Evolutionary conservation across 2,113 vertebrate genomes (phyloP).

Genomic region (human (Homo sapiens)): DNA sequence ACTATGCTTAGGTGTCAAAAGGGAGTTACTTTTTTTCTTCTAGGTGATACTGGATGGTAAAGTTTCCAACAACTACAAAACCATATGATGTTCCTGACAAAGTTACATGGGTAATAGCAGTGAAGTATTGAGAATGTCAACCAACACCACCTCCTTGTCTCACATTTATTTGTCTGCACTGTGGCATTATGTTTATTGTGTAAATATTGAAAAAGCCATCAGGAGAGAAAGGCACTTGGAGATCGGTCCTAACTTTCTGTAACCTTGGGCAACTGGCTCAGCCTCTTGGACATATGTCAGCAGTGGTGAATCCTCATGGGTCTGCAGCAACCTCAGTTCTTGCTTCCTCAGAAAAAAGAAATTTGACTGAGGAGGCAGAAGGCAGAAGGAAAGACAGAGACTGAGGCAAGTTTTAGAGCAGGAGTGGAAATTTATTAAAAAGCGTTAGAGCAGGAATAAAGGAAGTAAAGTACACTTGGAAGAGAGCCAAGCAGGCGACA

Average conservation of each 20-base stretch:
- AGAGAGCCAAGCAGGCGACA: no score
- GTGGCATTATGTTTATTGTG: neutral
- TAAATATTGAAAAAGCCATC: neutral
- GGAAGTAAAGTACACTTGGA: no score
- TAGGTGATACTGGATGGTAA: neutral
- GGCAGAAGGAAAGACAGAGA: no score
- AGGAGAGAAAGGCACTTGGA: neutral
- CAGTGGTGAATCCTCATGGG: no score
- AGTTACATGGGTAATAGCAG: neutral
- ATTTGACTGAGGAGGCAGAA: no score
- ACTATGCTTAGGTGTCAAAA: neutral
- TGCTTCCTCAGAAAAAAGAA: no score
- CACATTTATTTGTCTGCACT: rapidly evolving
- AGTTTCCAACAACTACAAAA: neutral
- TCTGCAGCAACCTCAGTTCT: no score
- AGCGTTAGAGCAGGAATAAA: no score
- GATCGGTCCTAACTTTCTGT: rapidly evolving
- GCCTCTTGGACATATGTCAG: no score
- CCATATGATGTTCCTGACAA: rapidly evolving
- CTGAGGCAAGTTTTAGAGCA: no score
- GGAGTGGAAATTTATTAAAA: no score
- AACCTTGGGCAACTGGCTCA: neutral
- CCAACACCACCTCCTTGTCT: rapidly evolving
- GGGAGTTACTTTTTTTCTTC: neutral
- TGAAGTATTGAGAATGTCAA: rapidly evolving